Evolutionary conservation across 2,113 vertebrate species (phyloP).

Genomic region (Tachysurus fulvidraco): DNA sequence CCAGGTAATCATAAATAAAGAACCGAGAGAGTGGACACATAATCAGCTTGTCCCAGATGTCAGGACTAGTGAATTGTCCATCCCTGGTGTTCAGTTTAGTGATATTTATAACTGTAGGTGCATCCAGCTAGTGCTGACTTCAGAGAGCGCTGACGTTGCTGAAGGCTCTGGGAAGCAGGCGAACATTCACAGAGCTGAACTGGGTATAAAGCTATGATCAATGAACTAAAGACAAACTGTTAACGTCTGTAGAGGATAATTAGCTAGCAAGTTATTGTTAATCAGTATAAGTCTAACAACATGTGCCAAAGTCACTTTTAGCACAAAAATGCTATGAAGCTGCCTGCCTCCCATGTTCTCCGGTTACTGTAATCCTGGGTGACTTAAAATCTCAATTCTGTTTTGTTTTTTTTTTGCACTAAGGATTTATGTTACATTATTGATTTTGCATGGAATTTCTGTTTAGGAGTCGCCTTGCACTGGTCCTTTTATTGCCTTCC

Average conservation of each 20-base stretch:
- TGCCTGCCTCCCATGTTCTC: neutral
- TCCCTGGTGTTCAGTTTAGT: neutral
- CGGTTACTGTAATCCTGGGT: neutral
- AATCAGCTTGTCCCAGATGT: neutral
- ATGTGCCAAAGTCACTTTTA: neutral
- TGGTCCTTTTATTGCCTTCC: neutral
- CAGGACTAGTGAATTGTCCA: neutral
- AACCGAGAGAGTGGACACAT: neutral
- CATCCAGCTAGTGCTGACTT: neutral
- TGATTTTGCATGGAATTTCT: neutral
- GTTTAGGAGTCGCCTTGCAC: neutral
- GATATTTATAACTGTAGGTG: constrained; percentile 6
- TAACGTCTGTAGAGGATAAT: neutral
- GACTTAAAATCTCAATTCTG: neutral
- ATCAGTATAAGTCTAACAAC: neutral
- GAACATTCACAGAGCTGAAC: neutral
- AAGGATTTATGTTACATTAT: neutral
- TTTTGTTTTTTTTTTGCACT: neutral
- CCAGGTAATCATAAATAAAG: neutral
- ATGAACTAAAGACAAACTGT: neutral
- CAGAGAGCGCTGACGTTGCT: constrained; percentile 12
- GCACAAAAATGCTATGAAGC: neutral
- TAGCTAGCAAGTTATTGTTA: neutral
- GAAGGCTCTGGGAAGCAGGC: neutral
- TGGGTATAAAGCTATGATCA: neutral